Conservation (phyloP, 2,797 vertebrate genomes). For the Cuniculus paca region DNA sequence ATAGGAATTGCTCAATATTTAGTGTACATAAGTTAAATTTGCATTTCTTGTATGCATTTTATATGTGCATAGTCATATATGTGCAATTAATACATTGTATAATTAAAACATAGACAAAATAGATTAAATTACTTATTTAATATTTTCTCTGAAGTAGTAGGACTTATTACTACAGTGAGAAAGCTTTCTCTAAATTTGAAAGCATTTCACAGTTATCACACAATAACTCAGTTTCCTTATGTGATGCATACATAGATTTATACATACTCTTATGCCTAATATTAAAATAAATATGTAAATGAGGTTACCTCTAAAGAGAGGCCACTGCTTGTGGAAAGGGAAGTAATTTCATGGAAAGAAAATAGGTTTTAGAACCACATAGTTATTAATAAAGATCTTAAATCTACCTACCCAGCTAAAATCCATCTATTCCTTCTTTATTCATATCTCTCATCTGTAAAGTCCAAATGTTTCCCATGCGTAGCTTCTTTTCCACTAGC, state of each 20-base stretch:
- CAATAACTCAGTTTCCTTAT: not conserved
- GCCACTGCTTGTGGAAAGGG: not conserved
- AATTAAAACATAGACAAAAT: not conserved
- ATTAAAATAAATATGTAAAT: not conserved
- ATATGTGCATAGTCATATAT: not conserved
- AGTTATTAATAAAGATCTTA: not conserved
- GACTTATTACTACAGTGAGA: not conserved
- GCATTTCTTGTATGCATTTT: not conserved
- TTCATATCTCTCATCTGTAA: not conserved
- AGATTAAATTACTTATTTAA: slow-evolving; percentile 4
- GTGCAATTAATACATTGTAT: not conserved
- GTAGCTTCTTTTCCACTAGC: not conserved
- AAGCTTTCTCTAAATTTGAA: not conserved
- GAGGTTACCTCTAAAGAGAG: not conserved
- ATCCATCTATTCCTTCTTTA: not conserved
- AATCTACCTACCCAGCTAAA: not conserved
- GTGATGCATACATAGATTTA: not conserved
- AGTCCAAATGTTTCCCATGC: not conserved
- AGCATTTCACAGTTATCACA: not conserved
- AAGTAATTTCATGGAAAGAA: not conserved
- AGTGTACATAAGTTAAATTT: not conserved
- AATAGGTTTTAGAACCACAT: not conserved
- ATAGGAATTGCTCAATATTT: slow-evolving; percentile 24
- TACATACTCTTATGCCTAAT: not conserved
- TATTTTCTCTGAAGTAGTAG: not conserved